phyloP scores from a whole-genome alignment of 2,888 invertebrate species.

The Acanthopleura granulata region DNA sequence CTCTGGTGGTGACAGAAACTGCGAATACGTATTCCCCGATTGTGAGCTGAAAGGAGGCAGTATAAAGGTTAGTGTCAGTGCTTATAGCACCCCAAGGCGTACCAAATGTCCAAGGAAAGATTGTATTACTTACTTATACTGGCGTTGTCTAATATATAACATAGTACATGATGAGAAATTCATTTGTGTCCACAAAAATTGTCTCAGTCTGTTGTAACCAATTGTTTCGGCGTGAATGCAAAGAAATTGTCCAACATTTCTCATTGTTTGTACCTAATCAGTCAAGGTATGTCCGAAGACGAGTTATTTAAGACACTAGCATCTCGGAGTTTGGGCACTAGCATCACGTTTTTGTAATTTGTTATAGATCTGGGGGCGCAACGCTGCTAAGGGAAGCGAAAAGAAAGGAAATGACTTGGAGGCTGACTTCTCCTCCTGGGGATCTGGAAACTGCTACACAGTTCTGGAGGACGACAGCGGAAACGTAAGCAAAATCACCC shows the following conservation, averaged over 20 bases:
- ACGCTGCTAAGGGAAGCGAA: constrained; percentile 2
- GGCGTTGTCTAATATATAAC: neutral
- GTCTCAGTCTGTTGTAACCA: too few species aligned
- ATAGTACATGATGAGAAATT: too few species aligned
- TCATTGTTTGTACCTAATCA: too few species aligned
- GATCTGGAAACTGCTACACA: constrained; percentile 31
- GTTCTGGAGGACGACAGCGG: constrained; percentile 29
- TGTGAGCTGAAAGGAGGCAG: constrained; percentile 1
- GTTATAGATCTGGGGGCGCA: constrained; percentile 2
- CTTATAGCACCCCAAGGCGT: neutral
- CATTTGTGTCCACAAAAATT: too few species aligned
- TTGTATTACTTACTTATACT: neutral
- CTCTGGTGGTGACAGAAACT: neutral
- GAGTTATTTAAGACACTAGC: too few species aligned
- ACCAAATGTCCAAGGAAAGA: too few species aligned
- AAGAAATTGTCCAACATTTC: too few species aligned
- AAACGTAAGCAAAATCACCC: constrained; percentile 22
- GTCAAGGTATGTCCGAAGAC: too few species aligned
- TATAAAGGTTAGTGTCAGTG: neutral
- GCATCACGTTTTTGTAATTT: too few species aligned
- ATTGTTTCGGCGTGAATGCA: too few species aligned
- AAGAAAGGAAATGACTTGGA: neutral
- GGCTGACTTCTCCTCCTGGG: constrained; percentile 33
- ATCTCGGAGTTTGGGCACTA: too few species aligned
- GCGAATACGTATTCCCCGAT: constrained; percentile 11